Conservation (phyloP, 2,888 invertebrate species). For the Conchocele bisecta region DNA sequence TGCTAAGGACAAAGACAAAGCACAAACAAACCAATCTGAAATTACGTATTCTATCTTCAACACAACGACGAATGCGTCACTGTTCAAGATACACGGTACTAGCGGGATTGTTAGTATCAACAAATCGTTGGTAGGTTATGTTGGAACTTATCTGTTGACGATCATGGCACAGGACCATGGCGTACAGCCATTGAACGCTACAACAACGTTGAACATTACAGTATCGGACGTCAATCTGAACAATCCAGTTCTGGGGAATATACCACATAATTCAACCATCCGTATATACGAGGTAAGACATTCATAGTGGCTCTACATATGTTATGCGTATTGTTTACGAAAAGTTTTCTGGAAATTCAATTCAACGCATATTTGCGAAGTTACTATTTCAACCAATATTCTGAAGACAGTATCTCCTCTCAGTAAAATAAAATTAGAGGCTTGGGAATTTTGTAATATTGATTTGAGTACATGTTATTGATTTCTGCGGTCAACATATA, state of each 20-base stretch:
- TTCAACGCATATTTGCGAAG: too few relatives aligned
- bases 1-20: constrained; percentile 35
- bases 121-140: constrained; percentile 22
- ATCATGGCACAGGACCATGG: constrained; percentile 39
- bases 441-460: too few relatives aligned
- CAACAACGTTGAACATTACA: constrained; percentile 21
- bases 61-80: background rate
- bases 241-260: constrained; percentile 16
- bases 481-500: too few relatives aligned
- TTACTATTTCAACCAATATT: too few relatives aligned
- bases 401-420: too few relatives aligned
- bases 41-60: background rate
- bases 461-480: too few relatives aligned
- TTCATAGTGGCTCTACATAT: background rate
- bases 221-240: constrained; percentile 43
- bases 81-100: constrained; percentile 26
- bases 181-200: constrained; percentile 4
- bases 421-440: too few relatives aligned
- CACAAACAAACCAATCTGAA: constrained; percentile 21
- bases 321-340: background rate
- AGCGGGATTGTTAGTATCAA: constrained; percentile 35
- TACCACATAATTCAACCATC: constrained; percentile 22
- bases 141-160: constrained; percentile 14
- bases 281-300: constrained; percentile 41
- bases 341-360: too few relatives aligned